Base-by-base conservation (phyloP, 2,888 invertebrate species). In the Cheilosia vulpina region DNA sequence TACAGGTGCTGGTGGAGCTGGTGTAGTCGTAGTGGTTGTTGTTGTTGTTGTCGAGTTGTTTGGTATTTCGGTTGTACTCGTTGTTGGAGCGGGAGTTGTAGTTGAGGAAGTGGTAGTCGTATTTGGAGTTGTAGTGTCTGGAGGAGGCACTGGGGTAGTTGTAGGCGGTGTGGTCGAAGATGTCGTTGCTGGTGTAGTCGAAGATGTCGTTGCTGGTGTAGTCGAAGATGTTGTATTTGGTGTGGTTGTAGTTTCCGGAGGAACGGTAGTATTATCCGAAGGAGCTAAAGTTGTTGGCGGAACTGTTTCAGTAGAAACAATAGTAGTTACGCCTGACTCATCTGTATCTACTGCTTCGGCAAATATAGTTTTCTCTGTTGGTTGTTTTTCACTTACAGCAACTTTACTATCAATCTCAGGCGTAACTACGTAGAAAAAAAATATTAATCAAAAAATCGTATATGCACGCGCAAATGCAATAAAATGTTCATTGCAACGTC, bases 1-100 rank as follows among this genome's bases (percentile, higher is more conserved):
- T 73, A 90, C 88, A n/a, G 91, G 89, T 38, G 89, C 85, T 19
- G 92, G 90, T 2, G 91, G 88, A 2, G 89, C 89, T 87, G 89
- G 58, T n/a, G 88, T 66, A 2, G 88, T 66, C 21, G 90, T 89
- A 0, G 89, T 87, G 17, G 90, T 87, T n/a, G 90, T 87, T 15
- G 88, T 87, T 13, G 90, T 87, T 17, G 90, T 87, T n/a, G 88
- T 87, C 7, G 88, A 82, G 7, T 75, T 21, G 68, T 69, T 78
- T 57, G 89, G 82, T 65, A 63, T 13, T 50, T 80, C 65, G 6
- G 87, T 87, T 9, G 88, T 88, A 31, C 87, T 87, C 0, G 89
- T 81, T 17, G 87, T 68, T 15, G 89, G 68, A 17, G 81, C 58
- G 11, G 85, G 71, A n/a, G 87, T 65, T 6, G 88, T 80, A 19